Evolutionary conservation across 2,797 vertebrate genomes (phyloP).

Genomic region (Poeciliopsis paucimaculata): DNA sequence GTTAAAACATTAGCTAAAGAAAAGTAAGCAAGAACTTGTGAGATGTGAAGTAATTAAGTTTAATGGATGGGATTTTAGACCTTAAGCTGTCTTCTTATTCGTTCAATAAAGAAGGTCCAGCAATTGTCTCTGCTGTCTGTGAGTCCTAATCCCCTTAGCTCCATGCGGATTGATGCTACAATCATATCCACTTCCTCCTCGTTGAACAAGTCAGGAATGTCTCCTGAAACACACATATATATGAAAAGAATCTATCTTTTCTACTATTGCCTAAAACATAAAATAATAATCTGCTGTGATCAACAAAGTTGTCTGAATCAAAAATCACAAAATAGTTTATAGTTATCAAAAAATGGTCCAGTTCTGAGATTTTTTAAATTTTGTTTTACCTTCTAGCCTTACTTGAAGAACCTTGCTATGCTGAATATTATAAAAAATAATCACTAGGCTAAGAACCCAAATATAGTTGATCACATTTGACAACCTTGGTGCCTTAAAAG

Average conservation of each 20-base stretch:
- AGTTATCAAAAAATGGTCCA: background rate
- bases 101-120: conserved; percentile 84
- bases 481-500: background rate
- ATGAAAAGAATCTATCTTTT: background rate
- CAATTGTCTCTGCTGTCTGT: conserved; percentile 82
- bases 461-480: background rate
- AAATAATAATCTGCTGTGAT: background rate
- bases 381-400: background rate
- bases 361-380: background rate
- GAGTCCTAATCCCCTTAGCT: conserved; percentile 78
- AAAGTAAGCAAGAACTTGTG: background rate
- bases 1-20: background rate
- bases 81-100: conserved; percentile 77
- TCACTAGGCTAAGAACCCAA: background rate
- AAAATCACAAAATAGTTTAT: background rate
- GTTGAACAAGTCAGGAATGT: conserved; percentile 82
- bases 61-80: conserved; percentile 32
- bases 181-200: conserved; percentile 81
- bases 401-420: background rate
- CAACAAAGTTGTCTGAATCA: background rate
- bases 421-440: background rate
- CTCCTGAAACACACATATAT: conserved; percentile 56
- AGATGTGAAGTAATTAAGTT: background rate
- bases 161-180: conserved; percentile 78
- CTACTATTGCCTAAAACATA: background rate